Evolutionary conservation across 2,888 invertebrate species (phyloP).

Genomic region (Sisyra nigra): DNA sequence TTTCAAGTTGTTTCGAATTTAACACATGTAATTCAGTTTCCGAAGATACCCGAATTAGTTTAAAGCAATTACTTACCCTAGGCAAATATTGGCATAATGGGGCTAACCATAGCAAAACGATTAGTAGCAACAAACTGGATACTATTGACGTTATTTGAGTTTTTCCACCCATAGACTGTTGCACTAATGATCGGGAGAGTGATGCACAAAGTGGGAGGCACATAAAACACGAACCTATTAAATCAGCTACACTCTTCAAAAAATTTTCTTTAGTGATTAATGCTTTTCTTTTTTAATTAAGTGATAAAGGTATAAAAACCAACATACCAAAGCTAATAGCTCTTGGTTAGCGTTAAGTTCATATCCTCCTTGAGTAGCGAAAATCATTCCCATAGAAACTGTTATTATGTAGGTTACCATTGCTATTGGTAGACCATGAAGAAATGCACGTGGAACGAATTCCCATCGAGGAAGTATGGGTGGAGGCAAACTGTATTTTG

Average conservation of each 20-base stretch:
- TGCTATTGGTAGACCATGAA: slow-evolving; percentile 52
- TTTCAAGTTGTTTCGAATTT: too few species aligned
- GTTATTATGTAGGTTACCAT: slow-evolving; percentile 65
- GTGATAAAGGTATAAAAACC: too few species aligned
- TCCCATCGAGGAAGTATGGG: slow-evolving; percentile 43
- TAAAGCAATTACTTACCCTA: slow-evolving; percentile 26
- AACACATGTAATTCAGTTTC: too few species aligned
- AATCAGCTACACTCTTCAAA: slow-evolving; percentile 43
- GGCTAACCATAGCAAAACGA: slow-evolving; percentile 73
- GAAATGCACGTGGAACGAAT: slow-evolving; percentile 37
- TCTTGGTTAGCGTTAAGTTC: slow-evolving; percentile 65
- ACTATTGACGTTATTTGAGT: slow-evolving; percentile 71
- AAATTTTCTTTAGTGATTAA: too few species aligned
- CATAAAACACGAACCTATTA: slow-evolving; percentile 48
- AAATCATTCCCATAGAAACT: slow-evolving; percentile 68
- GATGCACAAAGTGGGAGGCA: slow-evolving; percentile 51
- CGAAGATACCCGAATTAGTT: too few species aligned
- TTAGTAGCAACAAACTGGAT: slow-evolving; percentile 55
- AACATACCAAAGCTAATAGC: slow-evolving; percentile 46
- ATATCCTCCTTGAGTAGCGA: slow-evolving; percentile 57
- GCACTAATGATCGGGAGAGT: slow-evolving; percentile 50
- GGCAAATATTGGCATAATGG: slow-evolving; percentile 79
- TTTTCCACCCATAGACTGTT: slow-evolving; percentile 66
- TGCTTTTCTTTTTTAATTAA: too few species aligned
- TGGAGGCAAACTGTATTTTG: slow-evolving; percentile 46